Conservation (phyloP, 2,888 invertebrate genomes). For the Argyresthia albistria region DNA sequence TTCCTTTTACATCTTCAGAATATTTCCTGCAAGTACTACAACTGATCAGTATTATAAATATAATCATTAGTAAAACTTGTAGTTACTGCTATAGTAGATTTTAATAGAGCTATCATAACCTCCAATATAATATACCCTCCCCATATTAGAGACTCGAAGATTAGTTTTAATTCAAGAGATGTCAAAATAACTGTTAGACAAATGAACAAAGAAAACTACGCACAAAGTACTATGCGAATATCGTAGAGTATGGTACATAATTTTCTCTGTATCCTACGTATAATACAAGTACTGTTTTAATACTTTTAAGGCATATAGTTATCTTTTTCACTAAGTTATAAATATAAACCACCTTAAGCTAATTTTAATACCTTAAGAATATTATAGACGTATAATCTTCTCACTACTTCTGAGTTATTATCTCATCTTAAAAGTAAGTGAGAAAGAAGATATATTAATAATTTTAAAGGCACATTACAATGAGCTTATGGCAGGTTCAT, state of each 20-base stretch:
- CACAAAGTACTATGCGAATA: slow-evolving; percentile 63
- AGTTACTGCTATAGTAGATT: no score
- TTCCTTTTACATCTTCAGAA: no score
- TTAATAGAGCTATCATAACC: no score
- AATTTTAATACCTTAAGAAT: slow-evolving; percentile 37
- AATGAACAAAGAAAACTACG: slow-evolving; percentile 42
- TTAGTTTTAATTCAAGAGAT: background rate
- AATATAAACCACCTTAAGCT: slow-evolving; percentile 47
- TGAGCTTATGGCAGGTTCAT: slow-evolving; percentile 53
- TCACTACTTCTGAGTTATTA: slow-evolving; percentile 16
- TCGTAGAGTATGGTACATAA: slow-evolving; percentile 66
- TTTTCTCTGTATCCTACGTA: slow-evolving; percentile 51
- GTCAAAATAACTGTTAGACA: slow-evolving; percentile 15
- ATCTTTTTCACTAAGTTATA: slow-evolving; percentile 32
- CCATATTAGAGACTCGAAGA: background rate
- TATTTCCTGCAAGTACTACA: no score
- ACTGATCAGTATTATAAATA: no score
- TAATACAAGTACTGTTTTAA: slow-evolving; percentile 60
- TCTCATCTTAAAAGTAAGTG: slow-evolving; percentile 17
- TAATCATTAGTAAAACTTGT: background rate
- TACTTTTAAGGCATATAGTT: slow-evolving; percentile 61
- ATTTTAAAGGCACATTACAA: slow-evolving; percentile 46
- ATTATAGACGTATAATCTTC: slow-evolving; percentile 8
- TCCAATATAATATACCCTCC: background rate
- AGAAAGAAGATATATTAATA: background rate